Base-by-base conservation (phyloP, 2,797 vertebrate species). In the Phoeniculus purpureus region DNA sequence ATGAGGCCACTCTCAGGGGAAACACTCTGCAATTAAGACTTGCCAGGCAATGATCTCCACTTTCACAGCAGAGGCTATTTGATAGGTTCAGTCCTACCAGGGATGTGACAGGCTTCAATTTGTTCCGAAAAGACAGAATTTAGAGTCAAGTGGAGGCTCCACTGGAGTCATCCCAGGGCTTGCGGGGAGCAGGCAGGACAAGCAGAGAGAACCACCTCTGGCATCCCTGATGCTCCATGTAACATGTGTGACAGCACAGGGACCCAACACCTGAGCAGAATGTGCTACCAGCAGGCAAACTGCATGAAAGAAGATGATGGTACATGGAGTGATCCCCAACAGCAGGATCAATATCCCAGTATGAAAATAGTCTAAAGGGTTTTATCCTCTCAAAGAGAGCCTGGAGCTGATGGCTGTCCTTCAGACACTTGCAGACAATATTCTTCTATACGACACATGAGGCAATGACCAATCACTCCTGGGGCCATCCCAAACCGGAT, bases 391-490 rank as follows among this genome's bases (percentile, higher is more conserved):
- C 25, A 34, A 12, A 32, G 25, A 23, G 27, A 65, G 25, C 25
- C n/a, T 23, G 12, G 19, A 55, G 60, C 37, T 23, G 5, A 1
- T 6, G 60, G n/a, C 15, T 47, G 40, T 29, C 23, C 12, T 45
- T 32, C 8, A 13, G 21, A 22, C 29, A 17, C 10, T 34, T 4
- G 2, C 50, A 27, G 29, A 26, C 17, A 21, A 29, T 2, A 17
- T 22, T 52, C 27, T 6, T 27, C 40, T 40, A 20, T 13, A 21
- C 34, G 10, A 7, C 7, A 6, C 4, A 3, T 10, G 20, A 40
- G 26, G 27, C 50, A 4, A 3, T 0, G 1, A 34, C 67, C 40
- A 34, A 43, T 23, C 1, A 4, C 25, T 9, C 14, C 23, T 2
- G 12, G 45, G 31, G 32, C 47, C 21, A 25, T 15, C 72, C 72